Percentiles rank a stretch among this genome's conserved stretches.
phyloP scores from a whole-genome alignment of 2,113 vertebrate genomes.

The Stigmatopora argus region DNA sequence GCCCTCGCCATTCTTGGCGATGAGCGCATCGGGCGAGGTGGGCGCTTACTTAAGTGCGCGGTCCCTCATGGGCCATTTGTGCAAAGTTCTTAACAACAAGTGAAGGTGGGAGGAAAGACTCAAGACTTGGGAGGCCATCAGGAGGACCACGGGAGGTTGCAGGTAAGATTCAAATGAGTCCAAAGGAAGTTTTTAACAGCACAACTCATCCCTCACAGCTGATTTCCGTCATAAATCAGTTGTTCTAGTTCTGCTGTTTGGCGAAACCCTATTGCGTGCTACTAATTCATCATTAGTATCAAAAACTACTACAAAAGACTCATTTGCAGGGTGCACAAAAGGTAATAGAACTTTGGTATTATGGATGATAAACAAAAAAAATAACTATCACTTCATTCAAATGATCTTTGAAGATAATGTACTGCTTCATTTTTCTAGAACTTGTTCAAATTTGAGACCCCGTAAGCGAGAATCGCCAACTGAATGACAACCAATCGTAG shows the following conservation, averaged over 20 bases:
- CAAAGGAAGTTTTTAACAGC: not conserved
- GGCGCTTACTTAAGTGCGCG: conserved; percentile 44
- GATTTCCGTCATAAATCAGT: not conserved
- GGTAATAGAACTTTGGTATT: not conserved
- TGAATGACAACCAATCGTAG: not conserved
- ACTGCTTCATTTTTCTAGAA: not conserved
- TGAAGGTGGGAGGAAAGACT: conserved; percentile 48
- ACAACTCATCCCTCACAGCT: not conserved
- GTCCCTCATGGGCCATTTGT: conserved; percentile 48
- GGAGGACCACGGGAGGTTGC: conserved; percentile 32
- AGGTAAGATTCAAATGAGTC: conserved; percentile 48
- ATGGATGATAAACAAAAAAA: not conserved
- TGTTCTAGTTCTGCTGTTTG: not conserved
- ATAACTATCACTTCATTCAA: not conserved
- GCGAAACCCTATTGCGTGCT: not conserved
- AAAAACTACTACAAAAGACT: not conserved
- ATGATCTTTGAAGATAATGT: not conserved
- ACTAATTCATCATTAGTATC: not conserved
- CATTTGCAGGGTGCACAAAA: not conserved
- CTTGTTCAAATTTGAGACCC: not conserved
- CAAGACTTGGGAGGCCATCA: conserved; percentile 34
- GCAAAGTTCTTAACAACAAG: conserved; percentile 57
- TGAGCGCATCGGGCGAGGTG: conserved; percentile 34
- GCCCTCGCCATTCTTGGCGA: conserved; percentile 48
- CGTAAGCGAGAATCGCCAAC: not conserved